phyloP scores from a whole-genome alignment of 35 echinoderm and acorn worm species.

The Ophioderma brevispina region DNA sequence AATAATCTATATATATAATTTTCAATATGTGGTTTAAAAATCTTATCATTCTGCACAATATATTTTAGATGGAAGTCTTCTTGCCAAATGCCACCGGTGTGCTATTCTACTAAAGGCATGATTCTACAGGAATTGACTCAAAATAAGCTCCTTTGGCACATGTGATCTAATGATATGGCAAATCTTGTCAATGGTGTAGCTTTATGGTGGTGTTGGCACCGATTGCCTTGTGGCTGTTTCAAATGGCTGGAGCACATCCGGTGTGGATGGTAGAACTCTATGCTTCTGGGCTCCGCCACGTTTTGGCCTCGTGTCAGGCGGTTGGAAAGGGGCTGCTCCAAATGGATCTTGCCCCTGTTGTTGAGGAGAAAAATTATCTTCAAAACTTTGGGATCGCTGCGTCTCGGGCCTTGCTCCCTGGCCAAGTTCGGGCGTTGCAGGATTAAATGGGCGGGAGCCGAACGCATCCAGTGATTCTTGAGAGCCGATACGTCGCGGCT shows the following conservation, averaged over 20 bases:
- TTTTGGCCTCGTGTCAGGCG: conserved; percentile 43
- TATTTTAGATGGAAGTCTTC: too few relatives aligned
- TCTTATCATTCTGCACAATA: too few relatives aligned
- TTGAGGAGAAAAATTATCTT: conserved; percentile 19
- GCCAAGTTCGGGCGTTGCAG: conserved; percentile 4
- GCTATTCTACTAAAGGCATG: background rate
- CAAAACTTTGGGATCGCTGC: conserved; percentile 30
- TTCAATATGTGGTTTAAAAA: too few relatives aligned
- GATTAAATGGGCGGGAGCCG: conserved; percentile 53
- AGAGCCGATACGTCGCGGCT: conserved; percentile 70
- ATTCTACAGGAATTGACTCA: background rate
- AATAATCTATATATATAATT: too few relatives aligned
- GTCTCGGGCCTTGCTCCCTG: background rate
- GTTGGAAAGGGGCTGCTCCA: conserved; percentile 86
- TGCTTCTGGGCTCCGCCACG: conserved; percentile 44
- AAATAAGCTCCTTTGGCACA: background rate
- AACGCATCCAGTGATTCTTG: conserved; percentile 88
- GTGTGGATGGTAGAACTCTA: background rate
- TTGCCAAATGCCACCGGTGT: background rate
- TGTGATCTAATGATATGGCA: background rate
- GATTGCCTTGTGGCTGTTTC: background rate
- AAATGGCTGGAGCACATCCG: background rate
- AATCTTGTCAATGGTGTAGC: background rate
- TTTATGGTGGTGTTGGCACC: background rate
- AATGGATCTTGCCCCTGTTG: conserved; percentile 58